phyloP scores from a whole-genome alignment of 1,140 invertebrate genomes.

The Mycetomoellerius zeteki region DNA sequence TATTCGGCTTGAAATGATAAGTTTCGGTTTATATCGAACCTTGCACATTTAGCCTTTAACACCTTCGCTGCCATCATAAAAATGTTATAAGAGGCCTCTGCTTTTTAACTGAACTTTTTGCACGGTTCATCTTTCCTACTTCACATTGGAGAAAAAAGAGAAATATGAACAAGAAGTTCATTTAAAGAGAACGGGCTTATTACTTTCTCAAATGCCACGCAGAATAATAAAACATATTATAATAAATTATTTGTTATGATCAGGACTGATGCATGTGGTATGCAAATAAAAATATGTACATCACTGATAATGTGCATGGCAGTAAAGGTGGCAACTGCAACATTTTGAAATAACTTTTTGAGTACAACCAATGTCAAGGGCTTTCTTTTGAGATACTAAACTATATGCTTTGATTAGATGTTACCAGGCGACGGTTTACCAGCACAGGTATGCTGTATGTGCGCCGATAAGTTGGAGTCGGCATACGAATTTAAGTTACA shows the following conservation, averaged over 20 bases:
- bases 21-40: too few species aligned
- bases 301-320: background rate
- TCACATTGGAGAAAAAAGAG: too few species aligned
- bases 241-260: background rate
- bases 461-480: slow-evolving; percentile 88
- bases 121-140: too few species aligned
- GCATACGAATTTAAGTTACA: slow-evolving; percentile 89
- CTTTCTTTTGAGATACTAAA: background rate
- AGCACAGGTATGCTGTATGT: slow-evolving; percentile 88
- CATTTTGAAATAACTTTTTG: too few species aligned
- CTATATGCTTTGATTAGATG: slow-evolving; percentile 80
- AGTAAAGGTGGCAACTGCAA: too few species aligned
- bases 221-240: background rate
- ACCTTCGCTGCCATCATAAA: background rate
- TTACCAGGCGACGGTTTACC: slow-evolving; percentile 89
- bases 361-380: background rate
- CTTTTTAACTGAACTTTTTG: too few species aligned
- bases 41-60: background rate
- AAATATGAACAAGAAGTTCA: too few species aligned
- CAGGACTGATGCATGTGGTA: background rate
- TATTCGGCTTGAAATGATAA: too few species aligned
- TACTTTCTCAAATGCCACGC: too few species aligned
- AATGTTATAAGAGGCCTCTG: too few species aligned
- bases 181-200: background rate
- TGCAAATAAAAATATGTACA: background rate